These are phyloP conservation scores for Leptinotarsa juncta DNA, from an alignment of 2,888 invertebrate species.

Conservation along the genomic window DNA sequence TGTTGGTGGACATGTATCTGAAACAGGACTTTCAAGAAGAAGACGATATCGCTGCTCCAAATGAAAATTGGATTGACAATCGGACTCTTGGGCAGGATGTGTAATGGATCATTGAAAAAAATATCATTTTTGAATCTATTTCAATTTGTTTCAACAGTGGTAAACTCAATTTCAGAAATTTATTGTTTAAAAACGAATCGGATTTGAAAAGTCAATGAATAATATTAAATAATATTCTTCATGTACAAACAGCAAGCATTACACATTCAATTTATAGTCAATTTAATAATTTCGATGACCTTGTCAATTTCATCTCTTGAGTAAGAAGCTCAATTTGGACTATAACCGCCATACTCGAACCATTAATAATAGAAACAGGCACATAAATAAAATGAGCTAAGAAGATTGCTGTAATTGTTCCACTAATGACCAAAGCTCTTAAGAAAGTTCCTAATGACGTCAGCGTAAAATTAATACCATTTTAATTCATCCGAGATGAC, in stretches of 20 bases:
- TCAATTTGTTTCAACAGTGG: no score
- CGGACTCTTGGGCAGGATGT: background rate
- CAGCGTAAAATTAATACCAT: conserved; percentile 51
- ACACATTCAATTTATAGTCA: background rate
- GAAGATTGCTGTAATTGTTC: conserved; percentile 38
- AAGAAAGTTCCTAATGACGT: conserved; percentile 44
- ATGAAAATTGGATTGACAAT: background rate
- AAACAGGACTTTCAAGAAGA: background rate
- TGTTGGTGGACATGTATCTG: background rate
- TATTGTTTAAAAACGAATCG: no score
- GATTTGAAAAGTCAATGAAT: no score
- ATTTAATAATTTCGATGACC: background rate
- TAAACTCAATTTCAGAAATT: no score
- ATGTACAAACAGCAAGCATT: no score
- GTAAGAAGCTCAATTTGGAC: background rate
- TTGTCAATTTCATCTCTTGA: background rate
- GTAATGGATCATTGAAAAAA: background rate
- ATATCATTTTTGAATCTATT: no score
- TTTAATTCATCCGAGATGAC: conserved; percentile 48
- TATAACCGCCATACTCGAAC: background rate
- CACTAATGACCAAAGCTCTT: conserved; percentile 38
- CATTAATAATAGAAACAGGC: conserved; percentile 26
- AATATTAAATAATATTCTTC: no score
- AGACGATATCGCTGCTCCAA: background rate
- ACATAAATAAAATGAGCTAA: conserved; percentile 30